Conservation (phyloP, 2,888 invertebrate species). For the Pseudoips prasinana region DNA sequence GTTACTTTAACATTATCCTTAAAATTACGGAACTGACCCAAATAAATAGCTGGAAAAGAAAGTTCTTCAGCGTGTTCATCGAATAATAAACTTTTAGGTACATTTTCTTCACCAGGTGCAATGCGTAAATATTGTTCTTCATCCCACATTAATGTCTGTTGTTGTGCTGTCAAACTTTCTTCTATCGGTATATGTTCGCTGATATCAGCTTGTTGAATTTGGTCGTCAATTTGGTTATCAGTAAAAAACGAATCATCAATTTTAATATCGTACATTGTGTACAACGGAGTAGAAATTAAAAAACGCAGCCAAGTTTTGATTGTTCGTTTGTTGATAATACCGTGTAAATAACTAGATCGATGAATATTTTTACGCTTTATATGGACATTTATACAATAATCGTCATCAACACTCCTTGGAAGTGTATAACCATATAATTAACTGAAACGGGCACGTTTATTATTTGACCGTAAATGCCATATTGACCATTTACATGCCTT, state of each 20-base stretch:
- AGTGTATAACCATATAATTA: constrained; percentile 41
- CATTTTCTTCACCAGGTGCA: constrained; percentile 37
- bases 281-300: constrained; percentile 30
- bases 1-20: constrained; percentile 37
- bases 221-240: constrained; percentile 20
- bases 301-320: constrained; percentile 39
- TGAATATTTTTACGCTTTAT: constrained; percentile 35
- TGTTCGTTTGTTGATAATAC: constrained; percentile 35
- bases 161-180: no score
- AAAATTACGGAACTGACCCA: constrained; percentile 42
- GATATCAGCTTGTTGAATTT: constrained; percentile 30
- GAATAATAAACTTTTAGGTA: constrained; percentile 42
- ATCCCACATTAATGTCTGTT: constrained; percentile 47
- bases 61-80: no score
- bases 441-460: constrained; percentile 52
- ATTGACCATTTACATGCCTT: constrained; percentile 39
- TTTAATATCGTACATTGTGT: constrained; percentile 40
- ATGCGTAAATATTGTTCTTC: constrained; percentile 42
- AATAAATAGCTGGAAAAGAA: constrained; percentile 57
- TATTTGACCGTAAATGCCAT: constrained; percentile 51
- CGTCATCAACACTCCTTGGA: constrained; percentile 49
- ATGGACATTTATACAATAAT: constrained; percentile 44
- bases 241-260: constrained; percentile 35
- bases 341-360: constrained; percentile 39
- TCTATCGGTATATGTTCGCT: constrained; percentile 37